These are phyloP conservation scores for Sitophilus oryzae DNA, from an alignment of 1,140 invertebrate species.

Conservation along the genomic window DNA sequence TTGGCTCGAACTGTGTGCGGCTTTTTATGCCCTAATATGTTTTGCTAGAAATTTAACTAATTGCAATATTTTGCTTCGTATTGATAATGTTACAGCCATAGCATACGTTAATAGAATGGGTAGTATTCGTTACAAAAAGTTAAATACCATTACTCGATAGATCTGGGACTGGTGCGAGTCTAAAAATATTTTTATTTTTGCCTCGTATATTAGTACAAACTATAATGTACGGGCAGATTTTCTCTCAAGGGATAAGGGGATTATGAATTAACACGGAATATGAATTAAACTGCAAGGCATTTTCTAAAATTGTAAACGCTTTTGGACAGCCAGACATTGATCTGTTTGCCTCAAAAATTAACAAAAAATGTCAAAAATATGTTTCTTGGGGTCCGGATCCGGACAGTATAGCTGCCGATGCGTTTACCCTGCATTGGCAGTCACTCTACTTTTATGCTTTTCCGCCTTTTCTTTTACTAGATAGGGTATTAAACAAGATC, in stretches of 20 bases:
- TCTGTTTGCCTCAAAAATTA: slow-evolving; percentile 15
- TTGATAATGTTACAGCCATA: neutral
- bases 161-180: neutral
- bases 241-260: too few relatives aligned
- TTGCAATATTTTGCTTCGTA: neutral
- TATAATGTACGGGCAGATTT: neutral
- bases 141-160: neutral
- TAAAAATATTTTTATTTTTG: neutral
- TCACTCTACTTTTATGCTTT: slow-evolving; percentile 10
- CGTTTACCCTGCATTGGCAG: slow-evolving; percentile 13
- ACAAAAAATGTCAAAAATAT: slow-evolving; percentile 14
- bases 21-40: too few relatives aligned
- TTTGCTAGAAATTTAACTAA: too few relatives aligned
- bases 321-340: slow-evolving; percentile 12
- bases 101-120: slow-evolving; percentile 1
- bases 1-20: too few relatives aligned
- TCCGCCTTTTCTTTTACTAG: neutral
- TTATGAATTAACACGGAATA: neutral
- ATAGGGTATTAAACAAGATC: slow-evolving; percentile 25
- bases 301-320: slow-evolving; percentile 1
- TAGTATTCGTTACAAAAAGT: neutral
- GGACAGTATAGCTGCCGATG: slow-evolving; percentile 4
- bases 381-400: slow-evolving; percentile 10
- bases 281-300: neutral
- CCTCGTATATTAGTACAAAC: neutral